Conservation (phyloP, 2,797 vertebrate species). For the Hyperoplus lanceolatus region DNA sequence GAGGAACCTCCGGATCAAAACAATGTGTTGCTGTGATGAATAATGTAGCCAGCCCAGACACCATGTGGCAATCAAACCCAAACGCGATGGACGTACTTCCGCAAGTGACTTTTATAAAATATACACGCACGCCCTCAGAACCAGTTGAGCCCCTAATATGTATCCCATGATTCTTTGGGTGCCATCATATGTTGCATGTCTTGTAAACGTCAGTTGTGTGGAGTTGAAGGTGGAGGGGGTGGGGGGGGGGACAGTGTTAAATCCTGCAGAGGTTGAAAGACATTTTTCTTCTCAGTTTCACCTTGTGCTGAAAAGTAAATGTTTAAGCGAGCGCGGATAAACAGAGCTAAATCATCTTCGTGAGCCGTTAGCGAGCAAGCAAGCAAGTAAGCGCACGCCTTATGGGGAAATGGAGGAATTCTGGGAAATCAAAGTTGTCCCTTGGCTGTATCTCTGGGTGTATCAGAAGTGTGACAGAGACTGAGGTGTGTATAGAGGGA, state of each 20-base stretch:
- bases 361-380: not conserved
- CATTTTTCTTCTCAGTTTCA: conserved; percentile 77
- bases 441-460: conserved; percentile 46
- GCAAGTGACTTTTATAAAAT: not conserved
- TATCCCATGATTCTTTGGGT: conserved; percentile 52
- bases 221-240: not conserved
- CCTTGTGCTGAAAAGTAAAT: conserved; percentile 82
- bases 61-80: conserved; percentile 1
- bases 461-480: conserved; percentile 41
- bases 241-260: not conserved
- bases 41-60: conserved; percentile 30
- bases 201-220: conserved; percentile 71
- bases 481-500: conserved; percentile 11
- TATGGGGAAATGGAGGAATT: conserved; percentile 70
- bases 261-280: conserved; percentile 39
- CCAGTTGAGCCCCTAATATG: not conserved
- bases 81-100: conserved; percentile 33
- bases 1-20: conserved; percentile 73
- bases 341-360: conserved; percentile 79
- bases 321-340: conserved; percentile 81
- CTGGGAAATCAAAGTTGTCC: conserved; percentile 71
- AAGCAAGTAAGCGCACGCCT: conserved; percentile 54
- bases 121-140: conserved; percentile 2
- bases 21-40: conserved; percentile 68
- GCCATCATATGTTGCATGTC: conserved; percentile 45